phyloP scores from a whole-genome alignment of 2,113 vertebrate genomes.

The Scalopus aquaticus region DNA sequence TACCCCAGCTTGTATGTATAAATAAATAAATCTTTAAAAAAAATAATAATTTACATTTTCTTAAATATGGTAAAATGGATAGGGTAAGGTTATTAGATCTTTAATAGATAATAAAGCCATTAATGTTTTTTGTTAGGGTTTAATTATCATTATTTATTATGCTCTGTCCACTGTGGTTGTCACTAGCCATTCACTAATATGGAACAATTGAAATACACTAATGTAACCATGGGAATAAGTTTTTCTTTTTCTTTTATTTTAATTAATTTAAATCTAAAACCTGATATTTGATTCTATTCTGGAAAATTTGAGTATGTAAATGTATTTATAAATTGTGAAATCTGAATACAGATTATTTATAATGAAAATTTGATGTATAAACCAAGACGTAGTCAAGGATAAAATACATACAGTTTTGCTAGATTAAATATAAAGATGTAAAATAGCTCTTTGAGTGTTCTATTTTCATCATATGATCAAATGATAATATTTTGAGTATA shows the following conservation, averaged over 20 bases:
- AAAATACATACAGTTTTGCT: neutral
- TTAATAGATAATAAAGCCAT: conserved; percentile 35
- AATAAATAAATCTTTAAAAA: no score
- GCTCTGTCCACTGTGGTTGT: neutral
- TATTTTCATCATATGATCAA: neutral
- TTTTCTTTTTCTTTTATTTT: neutral
- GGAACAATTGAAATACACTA: neutral
- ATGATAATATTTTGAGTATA: neutral
- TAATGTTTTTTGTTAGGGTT: conserved; percentile 15
- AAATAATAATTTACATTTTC: neutral
- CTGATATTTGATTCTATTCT: neutral
- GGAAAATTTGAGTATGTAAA: neutral
- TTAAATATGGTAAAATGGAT: neutral
- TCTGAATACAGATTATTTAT: neutral
- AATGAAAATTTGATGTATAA: conserved; percentile 1
- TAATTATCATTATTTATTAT: conserved; percentile 54
- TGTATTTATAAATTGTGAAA: neutral
- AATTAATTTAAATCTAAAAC: conserved; percentile 37
- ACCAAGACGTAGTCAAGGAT: neutral
- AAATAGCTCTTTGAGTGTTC: neutral
- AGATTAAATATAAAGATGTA: neutral
- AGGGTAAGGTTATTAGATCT: neutral
- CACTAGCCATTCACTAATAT: neutral
- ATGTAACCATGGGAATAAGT: neutral
- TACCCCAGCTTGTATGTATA: no score